phyloP scores from a whole-genome alignment of 2,113 vertebrate genomes.

The Cebus imitator region DNA sequence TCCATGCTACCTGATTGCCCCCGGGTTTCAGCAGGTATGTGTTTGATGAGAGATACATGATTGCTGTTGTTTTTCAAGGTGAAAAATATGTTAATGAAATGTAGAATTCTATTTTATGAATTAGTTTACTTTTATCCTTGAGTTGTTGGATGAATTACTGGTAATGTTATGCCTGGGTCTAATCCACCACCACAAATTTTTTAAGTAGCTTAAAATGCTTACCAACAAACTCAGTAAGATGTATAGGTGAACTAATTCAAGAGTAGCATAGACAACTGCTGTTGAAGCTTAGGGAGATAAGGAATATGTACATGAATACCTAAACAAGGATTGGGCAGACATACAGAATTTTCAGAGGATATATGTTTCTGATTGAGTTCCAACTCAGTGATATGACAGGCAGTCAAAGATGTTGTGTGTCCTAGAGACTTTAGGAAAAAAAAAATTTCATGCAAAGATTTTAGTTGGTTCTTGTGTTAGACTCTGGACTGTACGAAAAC shows the following conservation, averaged over 20 bases:
- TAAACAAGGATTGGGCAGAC: neutral
- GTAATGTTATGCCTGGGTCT: neutral
- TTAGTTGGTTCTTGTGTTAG: neutral
- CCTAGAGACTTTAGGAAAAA: neutral
- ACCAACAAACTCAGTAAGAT: neutral
- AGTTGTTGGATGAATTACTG: constrained; percentile 17
- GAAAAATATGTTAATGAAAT: neutral
- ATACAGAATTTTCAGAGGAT: neutral
- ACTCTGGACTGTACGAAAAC: neutral
- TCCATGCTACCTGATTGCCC: constrained; percentile 97
- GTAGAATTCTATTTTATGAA: neutral
- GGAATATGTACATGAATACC: neutral
- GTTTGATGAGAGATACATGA: neutral
- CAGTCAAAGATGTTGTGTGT: neutral
- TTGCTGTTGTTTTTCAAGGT: neutral
- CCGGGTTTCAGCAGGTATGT: constrained; percentile 95
- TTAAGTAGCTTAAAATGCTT: constrained; percentile 35
- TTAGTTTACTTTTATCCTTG: constrained; percentile 26
- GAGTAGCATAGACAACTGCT: neutral
- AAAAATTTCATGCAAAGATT: neutral
- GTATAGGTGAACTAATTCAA: neutral
- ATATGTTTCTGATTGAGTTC: neutral
- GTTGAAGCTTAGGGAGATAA: neutral
- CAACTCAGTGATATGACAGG: neutral
- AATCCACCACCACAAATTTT: neutral